Conservation (phyloP, 2,797 vertebrate species). For the Urocyon cinereoargenteus region DNA sequence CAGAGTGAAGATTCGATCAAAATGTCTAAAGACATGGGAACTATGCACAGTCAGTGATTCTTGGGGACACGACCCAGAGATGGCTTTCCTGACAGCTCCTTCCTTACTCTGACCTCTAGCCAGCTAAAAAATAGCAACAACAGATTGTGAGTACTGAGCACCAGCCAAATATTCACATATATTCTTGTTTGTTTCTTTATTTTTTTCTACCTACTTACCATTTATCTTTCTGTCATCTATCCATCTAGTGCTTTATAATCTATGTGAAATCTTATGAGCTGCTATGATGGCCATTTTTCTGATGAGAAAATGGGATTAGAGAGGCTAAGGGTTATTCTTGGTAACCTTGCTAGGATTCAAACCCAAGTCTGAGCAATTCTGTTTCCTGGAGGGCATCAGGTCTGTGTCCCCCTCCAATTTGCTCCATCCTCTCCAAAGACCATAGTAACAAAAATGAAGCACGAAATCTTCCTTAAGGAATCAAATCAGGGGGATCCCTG, state of each 20-base stretch:
- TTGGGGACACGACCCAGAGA: neutral
- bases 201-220: neutral
- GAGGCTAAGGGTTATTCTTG: neutral
- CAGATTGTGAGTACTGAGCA: neutral
- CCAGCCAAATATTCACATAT: neutral
- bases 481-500: neutral
- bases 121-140: neutral
- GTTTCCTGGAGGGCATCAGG: neutral
- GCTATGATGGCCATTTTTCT: neutral
- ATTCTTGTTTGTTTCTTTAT: neutral
- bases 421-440: neutral
- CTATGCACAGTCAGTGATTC: neutral
- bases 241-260: neutral
- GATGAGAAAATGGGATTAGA: neutral
- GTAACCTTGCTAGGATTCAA: neutral
- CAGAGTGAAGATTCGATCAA: neutral
- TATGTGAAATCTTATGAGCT: neutral
- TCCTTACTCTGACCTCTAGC: neutral
- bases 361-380: neutral
- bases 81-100: neutral
- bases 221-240: neutral
- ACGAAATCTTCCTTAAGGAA: neutral
- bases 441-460: neutral
- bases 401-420: neutral
- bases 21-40: neutral